Conservation (phyloP, 1,140 invertebrate species). For the Danaus melanippus region DNA sequence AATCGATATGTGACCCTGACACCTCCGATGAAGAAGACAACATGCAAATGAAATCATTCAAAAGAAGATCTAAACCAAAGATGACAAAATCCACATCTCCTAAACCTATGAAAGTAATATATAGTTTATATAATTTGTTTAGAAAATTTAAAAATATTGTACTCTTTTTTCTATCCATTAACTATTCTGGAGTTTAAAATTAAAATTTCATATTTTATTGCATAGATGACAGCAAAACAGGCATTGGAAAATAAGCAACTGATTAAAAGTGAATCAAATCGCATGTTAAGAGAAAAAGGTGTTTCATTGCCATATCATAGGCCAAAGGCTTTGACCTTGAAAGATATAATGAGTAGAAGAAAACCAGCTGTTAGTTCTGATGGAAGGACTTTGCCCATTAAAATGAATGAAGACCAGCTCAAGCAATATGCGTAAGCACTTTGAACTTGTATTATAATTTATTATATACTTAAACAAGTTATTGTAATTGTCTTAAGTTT, state of each 20-base stretch:
- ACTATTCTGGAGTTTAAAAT: not conserved
- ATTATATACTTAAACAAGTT: too few species aligned
- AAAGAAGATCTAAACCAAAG: conserved; percentile 18
- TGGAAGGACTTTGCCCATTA: conserved; percentile 62
- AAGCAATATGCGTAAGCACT: conserved; percentile 71
- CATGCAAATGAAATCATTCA: conserved; percentile 17
- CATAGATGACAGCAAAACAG: conserved; percentile 72
- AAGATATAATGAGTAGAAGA: conserved; percentile 76
- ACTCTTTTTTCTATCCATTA: conserved; percentile 6
- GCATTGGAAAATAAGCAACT: conserved; percentile 72
- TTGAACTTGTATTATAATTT: not conserved
- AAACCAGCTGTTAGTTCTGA: conserved; percentile 47
- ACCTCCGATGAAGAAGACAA: conserved; percentile 50
- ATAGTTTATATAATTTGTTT: conserved; percentile 1
- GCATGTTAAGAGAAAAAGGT: conserved; percentile 78
- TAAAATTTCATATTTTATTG: conserved; percentile 1
- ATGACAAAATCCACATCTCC: conserved; percentile 32
- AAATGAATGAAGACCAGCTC: conserved; percentile 73
- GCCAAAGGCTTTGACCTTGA: conserved; percentile 80
- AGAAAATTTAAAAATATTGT: conserved; percentile 1
- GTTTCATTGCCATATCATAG: conserved; percentile 84
- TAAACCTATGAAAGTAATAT: conserved; percentile 42
- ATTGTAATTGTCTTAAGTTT: too few species aligned
- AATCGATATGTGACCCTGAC: conserved; percentile 55
- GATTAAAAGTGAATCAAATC: conserved; percentile 76